Evolutionary conservation across 2,888 invertebrate species (phyloP).

Genomic region (Sinelater perroti): DNA sequence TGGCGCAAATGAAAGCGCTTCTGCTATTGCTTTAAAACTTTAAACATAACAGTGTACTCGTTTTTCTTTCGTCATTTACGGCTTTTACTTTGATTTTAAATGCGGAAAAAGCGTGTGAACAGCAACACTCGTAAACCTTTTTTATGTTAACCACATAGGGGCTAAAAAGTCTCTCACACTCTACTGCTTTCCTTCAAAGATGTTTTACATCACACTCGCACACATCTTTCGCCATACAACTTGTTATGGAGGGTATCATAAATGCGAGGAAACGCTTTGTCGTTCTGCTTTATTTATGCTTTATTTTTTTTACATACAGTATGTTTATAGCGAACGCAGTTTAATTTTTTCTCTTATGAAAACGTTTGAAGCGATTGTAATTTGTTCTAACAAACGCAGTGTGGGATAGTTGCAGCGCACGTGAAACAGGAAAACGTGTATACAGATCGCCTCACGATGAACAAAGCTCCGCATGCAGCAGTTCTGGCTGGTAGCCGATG

Average conservation of each 20-base stretch:
- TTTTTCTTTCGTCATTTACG: slow-evolving; percentile 34
- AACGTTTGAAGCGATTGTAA: no score
- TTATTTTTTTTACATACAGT: no score
- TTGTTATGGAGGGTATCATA: no score
- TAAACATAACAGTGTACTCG: slow-evolving; percentile 34
- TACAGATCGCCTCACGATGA: background rate
- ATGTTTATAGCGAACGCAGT: no score
- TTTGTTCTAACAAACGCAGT: no score
- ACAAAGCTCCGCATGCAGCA: background rate
- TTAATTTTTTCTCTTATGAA: no score
- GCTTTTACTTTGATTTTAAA: slow-evolving; percentile 38
- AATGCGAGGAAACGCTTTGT: no score
- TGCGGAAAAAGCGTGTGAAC: slow-evolving; percentile 35
- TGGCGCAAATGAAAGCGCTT: slow-evolving; percentile 34
- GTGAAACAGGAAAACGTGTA: no score
- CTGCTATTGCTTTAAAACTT: slow-evolving; percentile 35
- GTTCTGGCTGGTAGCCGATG: background rate
- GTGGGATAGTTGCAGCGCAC: no score
- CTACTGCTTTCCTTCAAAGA: slow-evolving; percentile 29
- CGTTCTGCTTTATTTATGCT: no score
- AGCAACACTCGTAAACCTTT: slow-evolving; percentile 37
- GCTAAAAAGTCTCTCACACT: slow-evolving; percentile 35
- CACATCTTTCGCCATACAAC: background rate
- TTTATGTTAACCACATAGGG: slow-evolving; percentile 34
- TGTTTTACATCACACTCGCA: slow-evolving; percentile 1